Evolutionary conservation across 2,888 invertebrate species (phyloP).

Genomic region (Harpalus rufipes): DNA sequence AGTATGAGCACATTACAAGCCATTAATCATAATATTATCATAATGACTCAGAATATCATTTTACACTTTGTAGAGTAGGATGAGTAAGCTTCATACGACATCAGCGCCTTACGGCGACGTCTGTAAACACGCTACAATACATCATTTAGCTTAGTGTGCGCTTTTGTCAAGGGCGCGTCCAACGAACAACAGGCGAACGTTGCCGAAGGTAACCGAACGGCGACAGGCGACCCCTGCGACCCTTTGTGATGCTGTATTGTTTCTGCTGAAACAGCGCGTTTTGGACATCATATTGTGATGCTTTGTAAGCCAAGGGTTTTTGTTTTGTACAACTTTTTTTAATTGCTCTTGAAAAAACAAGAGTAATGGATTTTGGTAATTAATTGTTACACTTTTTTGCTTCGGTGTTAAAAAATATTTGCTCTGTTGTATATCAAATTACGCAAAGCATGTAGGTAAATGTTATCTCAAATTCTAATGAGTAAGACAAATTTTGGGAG

Average conservation of each 20-base stretch:
- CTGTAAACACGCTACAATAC: constrained; percentile 30
- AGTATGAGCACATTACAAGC: constrained; percentile 38
- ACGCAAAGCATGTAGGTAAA: not conserved
- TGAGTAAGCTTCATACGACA: constrained; percentile 24
- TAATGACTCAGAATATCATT: constrained; percentile 44
- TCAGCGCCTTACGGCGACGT: constrained; percentile 8
- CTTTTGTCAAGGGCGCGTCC: constrained; percentile 42
- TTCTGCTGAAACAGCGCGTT: constrained; percentile 27
- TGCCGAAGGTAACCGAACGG: constrained; percentile 5
- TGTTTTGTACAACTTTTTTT: constrained; percentile 35
- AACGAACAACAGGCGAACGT: not conserved
- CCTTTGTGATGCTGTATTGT: constrained; percentile 45
- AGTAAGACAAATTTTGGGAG: not conserved
- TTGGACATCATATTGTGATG: constrained; percentile 21
- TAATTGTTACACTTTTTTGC: constrained; percentile 47
- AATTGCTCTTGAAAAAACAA: constrained; percentile 45
- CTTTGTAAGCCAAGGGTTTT: constrained; percentile 33
- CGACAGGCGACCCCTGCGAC: constrained; percentile 27
- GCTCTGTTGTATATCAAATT: constrained; percentile 20
- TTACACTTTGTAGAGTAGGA: constrained; percentile 27
- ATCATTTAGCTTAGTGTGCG: constrained; percentile 28
- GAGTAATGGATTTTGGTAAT: constrained; percentile 36
- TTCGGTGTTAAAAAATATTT: constrained; percentile 30
- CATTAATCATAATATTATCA: constrained; percentile 47
- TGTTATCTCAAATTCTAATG: not conserved